A percentile compares a stretch with the other conserved stretches of the same genome.
phyloP scores from a whole-genome alignment of 1,140 invertebrate genomes.

The Platyura marginata region DNA sequence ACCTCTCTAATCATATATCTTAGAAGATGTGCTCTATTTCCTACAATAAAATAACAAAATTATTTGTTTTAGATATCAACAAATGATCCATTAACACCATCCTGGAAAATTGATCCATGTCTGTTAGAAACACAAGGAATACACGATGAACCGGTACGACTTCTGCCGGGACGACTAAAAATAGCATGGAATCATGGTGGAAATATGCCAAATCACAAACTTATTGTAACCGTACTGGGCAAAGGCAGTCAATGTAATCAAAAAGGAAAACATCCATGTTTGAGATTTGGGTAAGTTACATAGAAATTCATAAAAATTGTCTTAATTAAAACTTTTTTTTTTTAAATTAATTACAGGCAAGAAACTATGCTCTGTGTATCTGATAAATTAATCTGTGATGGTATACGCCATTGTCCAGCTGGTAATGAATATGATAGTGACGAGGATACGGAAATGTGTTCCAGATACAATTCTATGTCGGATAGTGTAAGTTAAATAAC shows the following conservation, averaged over 20 bases:
- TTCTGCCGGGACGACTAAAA: conserved; percentile 18
- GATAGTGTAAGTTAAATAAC: background rate
- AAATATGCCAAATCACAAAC: conserved; percentile 15
- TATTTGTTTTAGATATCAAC: conserved; percentile 17
- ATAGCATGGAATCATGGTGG: conserved; percentile 20
- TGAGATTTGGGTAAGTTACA: conserved; percentile 18
- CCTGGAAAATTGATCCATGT: conserved; percentile 23
- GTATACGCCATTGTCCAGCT: conserved; percentile 35
- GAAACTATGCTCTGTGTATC: conserved; percentile 34
- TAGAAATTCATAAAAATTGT: background rate
- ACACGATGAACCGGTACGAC: conserved; percentile 18
- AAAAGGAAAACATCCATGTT: conserved; percentile 16
- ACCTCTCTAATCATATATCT: too few species aligned
- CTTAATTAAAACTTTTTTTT: background rate
- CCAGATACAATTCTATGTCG: background rate
- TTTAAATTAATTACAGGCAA: conserved; percentile 8
- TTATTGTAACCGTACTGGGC: conserved; percentile 21
- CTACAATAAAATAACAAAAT: too few species aligned
- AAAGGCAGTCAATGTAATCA: conserved; percentile 20
- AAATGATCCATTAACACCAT: conserved; percentile 17
- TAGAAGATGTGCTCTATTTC: too few species aligned
- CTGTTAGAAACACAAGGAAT: conserved; percentile 15
- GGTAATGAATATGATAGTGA: conserved; percentile 30
- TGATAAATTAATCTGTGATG: conserved; percentile 36
- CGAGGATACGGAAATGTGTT: conserved; percentile 28